Conservation (phyloP, 2,113 vertebrate species). For the Eulacestoma nigropectus region DNA sequence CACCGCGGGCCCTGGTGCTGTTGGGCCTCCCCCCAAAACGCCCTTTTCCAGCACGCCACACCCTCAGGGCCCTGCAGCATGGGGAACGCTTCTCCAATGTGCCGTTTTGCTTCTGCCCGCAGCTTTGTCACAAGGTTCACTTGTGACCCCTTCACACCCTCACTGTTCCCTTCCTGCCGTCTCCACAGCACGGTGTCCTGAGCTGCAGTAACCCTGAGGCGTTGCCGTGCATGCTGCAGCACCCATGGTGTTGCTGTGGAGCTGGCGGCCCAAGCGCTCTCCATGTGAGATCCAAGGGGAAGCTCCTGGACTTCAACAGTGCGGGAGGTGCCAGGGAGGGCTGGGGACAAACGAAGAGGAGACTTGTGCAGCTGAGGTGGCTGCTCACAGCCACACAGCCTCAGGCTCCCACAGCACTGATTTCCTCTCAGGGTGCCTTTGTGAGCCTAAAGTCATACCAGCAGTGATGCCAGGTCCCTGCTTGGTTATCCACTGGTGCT, state of each 20-base stretch:
- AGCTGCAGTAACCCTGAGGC: background rate
- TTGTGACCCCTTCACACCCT: fast-evolving
- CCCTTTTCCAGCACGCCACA: background rate
- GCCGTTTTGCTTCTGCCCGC: fast-evolving
- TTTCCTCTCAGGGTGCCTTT: background rate
- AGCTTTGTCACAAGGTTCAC: background rate
- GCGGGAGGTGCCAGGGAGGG: fast-evolving
- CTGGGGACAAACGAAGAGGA: background rate
- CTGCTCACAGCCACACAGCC: background rate
- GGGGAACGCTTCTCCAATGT: fast-evolving
- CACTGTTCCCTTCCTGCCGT: fast-evolving
- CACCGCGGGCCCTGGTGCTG: fast-evolving
- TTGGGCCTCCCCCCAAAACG: background rate
- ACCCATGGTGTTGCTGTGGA: fast-evolving
- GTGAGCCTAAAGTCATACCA: background rate
- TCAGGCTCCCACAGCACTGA: background rate
- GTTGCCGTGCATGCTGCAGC: fast-evolving
- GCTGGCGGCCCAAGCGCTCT: fast-evolving
- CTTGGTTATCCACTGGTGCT: background rate
- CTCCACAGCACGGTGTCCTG: fast-evolving
- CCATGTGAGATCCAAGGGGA: fast-evolving
- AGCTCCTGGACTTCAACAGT: background rate
- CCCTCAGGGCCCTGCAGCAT: fast-evolving
- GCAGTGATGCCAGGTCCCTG: background rate
- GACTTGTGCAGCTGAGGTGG: fast-evolving